phyloP scores from a whole-genome alignment of 2,113 vertebrate genomes.

The Corapipo altera region DNA sequence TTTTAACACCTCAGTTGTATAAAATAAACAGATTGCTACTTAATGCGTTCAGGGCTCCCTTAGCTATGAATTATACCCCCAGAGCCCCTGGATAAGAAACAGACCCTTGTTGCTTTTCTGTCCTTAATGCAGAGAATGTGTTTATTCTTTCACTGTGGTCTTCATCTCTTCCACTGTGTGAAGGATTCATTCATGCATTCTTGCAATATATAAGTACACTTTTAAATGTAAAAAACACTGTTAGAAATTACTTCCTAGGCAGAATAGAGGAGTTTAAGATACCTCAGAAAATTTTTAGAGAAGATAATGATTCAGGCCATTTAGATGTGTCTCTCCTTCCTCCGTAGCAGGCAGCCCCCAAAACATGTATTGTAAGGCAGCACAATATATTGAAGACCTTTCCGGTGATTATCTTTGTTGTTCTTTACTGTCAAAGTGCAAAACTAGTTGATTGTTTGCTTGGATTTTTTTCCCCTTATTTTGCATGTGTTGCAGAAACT shows the following conservation, averaged over 20 bases:
- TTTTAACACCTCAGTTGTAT: not conserved
- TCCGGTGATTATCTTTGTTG: not conserved
- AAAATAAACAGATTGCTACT: not conserved
- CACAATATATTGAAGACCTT: not conserved
- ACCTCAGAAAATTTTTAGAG: not conserved
- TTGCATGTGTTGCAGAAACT: accelerated
- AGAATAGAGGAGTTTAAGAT: not conserved
- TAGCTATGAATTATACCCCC: not conserved
- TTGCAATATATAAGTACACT: not conserved
- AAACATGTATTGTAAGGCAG: not conserved
- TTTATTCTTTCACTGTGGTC: not conserved
- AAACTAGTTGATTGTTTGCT: not conserved
- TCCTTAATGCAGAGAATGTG: not conserved
- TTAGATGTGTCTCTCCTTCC: not conserved
- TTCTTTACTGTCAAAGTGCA: not conserved
- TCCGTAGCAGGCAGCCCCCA: not conserved
- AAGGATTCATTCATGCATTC: not conserved
- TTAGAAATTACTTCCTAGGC: not conserved
- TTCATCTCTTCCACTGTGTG: not conserved
- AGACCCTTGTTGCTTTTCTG: not conserved
- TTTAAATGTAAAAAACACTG: not conserved
- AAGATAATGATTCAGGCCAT: not conserved
- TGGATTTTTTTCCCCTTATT: not conserved
- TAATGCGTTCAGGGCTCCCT: not conserved
- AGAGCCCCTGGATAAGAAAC: not conserved